Evolutionary conservation across 2,888 invertebrate species (phyloP), one percentile per base, ranked within the genome.

Genomic region (Agrochola circellaris): DNA sequence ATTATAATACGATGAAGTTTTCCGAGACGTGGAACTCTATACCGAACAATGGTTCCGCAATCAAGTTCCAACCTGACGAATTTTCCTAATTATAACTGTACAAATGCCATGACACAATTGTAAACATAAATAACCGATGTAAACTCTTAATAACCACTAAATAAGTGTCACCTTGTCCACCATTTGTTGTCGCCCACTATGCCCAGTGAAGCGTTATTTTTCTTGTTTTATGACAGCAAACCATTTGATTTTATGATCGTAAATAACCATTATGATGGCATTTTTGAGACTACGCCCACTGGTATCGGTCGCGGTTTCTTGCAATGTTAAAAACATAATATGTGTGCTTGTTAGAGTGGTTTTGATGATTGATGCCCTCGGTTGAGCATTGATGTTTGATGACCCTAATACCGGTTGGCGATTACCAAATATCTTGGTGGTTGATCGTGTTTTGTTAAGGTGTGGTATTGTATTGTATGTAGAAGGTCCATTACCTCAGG

Each of bases 211-310:
- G 84, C 84, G 84, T 89, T 90, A 92, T 92, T 92, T 91, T 89
- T 91, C 90, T 85, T 88, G 87, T 92, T 92, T 92, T 92, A 92
- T 90, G 92, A 92, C 90, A 89, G 81, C 82, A 87, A 86, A 86
- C 82, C 87, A 87, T 90, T 90, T 91, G 88, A 90, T 91, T 91
- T 89, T 88, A 89, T 77, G 85, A 83, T 87, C 90, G 86, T 91
- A 89, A 92, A 92, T 91, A 87, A 91, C 89, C 89, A 79, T 78
- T 87, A 88, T 88, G 88, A 88, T 83, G 87, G 81, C 79, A 82
- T 77, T 80, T 86, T 88, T 82, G 71, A 83, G 70, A 73, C 80
- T 65, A 79, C 85, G 83, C 84, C 90, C 89, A 90, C 86, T 81
- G 72, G 78, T 82, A n/a, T 88, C 86, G 84, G 88, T 89, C 87